These are phyloP conservation scores for Peromyscus eremicus DNA, from an alignment of 2,797 vertebrate genomes.

Conservation along the genomic window DNA sequence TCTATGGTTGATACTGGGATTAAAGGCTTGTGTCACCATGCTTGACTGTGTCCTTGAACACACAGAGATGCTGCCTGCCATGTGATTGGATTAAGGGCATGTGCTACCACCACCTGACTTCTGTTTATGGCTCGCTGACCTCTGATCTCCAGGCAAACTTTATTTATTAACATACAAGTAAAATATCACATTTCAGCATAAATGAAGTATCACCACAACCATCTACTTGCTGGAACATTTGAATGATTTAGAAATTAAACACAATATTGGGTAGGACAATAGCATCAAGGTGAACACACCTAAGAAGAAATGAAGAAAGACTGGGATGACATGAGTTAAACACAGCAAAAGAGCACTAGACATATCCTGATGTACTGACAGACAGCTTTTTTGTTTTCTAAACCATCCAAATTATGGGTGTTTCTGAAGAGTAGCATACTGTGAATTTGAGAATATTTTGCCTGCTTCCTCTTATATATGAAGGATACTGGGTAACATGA, in stretches of 20 bases:
- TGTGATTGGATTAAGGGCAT: no score
- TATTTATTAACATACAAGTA: no score
- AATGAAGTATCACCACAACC: background rate
- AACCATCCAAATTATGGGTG: background rate
- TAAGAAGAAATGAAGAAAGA: background rate
- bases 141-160: no score
- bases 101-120: no score
- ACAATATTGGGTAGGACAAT: background rate
- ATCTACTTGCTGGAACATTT: slow-evolving; percentile 33
- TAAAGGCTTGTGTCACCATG: no score
- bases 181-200: no score
- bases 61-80: no score
- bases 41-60: no score
- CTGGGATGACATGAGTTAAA: background rate
- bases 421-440: background rate
- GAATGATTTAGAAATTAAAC: slow-evolving; percentile 46
- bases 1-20: no score
- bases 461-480: background rate
- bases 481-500: background rate
- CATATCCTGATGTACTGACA: background rate
- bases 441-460: background rate
- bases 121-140: no score
- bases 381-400: background rate
- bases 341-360: background rate
- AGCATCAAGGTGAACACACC: background rate